phyloP scores from a whole-genome alignment of 2,797 vertebrate genomes.

The Hafferia zeledoni region DNA sequence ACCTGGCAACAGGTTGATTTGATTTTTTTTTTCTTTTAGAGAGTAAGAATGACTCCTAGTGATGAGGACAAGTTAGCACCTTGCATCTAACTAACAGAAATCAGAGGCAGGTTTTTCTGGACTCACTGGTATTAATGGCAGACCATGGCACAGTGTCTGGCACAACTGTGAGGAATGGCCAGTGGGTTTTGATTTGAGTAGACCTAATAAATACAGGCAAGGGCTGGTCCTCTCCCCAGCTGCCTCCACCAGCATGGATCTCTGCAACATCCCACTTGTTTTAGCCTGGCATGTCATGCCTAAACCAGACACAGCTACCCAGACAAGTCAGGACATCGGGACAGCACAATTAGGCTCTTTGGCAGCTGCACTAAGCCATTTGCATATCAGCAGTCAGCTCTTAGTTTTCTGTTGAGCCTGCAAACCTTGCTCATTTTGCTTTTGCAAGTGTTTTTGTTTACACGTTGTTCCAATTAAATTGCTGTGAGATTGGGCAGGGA shows the following conservation, averaged over 20 bases:
- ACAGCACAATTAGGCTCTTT: neutral
- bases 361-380: neutral
- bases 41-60: neutral
- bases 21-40: neutral
- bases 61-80: neutral
- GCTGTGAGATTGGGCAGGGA: neutral
- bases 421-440: slow-evolving; percentile 22
- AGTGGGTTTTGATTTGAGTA: neutral
- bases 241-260: neutral
- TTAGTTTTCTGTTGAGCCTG: slow-evolving; percentile 31
- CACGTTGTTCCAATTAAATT: slow-evolving; percentile 12
- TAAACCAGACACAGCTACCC: neutral
- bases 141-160: neutral
- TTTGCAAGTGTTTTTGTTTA: slow-evolving; percentile 40
- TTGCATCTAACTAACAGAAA: neutral
- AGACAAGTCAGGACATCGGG: neutral
- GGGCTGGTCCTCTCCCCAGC: neutral
- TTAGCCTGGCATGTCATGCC: neutral
- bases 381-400: slow-evolving; percentile 3
- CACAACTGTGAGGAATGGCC: neutral
- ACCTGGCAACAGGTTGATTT: neutral
- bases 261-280: neutral
- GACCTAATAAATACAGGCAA: neutral
- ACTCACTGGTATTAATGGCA: neutral
- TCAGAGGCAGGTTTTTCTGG: neutral